Base-by-base conservation (phyloP, 1,140 invertebrate species). In the Diachasmimorpha longicaudata region DNA sequence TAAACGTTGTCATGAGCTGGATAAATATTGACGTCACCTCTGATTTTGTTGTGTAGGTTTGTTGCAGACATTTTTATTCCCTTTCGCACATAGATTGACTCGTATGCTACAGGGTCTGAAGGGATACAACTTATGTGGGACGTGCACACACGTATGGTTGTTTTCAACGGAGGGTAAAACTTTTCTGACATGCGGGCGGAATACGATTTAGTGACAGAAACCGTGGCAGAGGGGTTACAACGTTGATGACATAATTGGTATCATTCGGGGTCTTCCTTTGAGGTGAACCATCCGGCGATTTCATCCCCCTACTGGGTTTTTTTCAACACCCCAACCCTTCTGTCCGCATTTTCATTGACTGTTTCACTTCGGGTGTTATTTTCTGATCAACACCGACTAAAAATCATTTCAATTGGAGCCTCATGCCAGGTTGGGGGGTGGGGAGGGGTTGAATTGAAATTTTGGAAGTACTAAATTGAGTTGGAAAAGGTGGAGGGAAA, bases 181-280 rank as follows among this genome's bases (percentile, higher is more conserved):
- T 63, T 63, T 79, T 72, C 31, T 79, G 81, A 84, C 82, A 85
- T 85, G 84, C 84, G 84, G 84, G 81, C 74, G 77, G 83, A 83
- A 79, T 80, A 52, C 48, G 6, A 19, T 78, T 42, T 44, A 21
- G 42, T 58, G 69, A 52, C 14, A 39, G 66, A 31, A 77, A 13
- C 25, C 25, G 23, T 37, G 48, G 72, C 75, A 72, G 52, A 72
- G 79, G 80, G 74, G 70, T 74, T 70, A 72, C 31, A 72, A 37
- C 77, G 81, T 79, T 85, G 84, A 85, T 85, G 83, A 82, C 83
- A 85, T 85, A 85, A 85, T 85, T 85, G 83, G 83, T 85, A 85
- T 85, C 84, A 85, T 85, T 85, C 83, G 80, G 73, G 74, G 79
- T 81, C 83, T 84, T 84, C 83, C 83, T 85, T 85, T 83, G 81